Conservation (phyloP, 2,113 vertebrate species). For the Poeciliopsis retropinna region DNA sequence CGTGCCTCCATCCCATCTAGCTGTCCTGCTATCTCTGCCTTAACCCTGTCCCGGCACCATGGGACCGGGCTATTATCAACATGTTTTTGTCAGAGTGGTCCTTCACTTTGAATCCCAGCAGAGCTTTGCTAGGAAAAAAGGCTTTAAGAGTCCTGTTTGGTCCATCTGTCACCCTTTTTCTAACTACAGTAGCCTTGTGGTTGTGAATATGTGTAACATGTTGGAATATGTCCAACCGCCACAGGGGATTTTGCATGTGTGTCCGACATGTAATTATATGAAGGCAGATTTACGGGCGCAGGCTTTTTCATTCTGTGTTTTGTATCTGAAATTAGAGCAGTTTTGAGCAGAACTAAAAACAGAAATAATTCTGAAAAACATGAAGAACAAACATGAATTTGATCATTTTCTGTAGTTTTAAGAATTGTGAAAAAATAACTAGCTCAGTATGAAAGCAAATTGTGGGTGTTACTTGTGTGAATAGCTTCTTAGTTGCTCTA, state of each 20-base stretch:
- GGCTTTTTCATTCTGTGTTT: neutral
- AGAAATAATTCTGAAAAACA: too few relatives aligned
- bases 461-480: too few relatives aligned
- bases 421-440: too few relatives aligned
- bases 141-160: slow-evolving; percentile 5
- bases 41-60: slow-evolving; percentile 14
- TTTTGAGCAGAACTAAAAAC: too few relatives aligned
- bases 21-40: neutral
- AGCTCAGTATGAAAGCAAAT: too few relatives aligned
- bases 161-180: slow-evolving; percentile 32
- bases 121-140: slow-evolving; percentile 40
- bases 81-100: slow-evolving; percentile 40
- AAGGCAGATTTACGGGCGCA: neutral
- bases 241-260: neutral
- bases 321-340: too few relatives aligned
- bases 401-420: too few relatives aligned
- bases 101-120: slow-evolving; percentile 28
- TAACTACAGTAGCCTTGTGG: neutral
- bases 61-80: slow-evolving; percentile 38
- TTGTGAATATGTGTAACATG: neutral
- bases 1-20: slow-evolving; percentile 10
- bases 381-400: too few relatives aligned
- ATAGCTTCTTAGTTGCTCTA: too few relatives aligned
- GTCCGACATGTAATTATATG: slow-evolving; percentile 24
- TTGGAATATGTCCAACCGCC: slow-evolving; percentile 8